phyloP scores from a whole-genome alignment of 2,113 vertebrate genomes.

The Tupaia chinensis region DNA sequence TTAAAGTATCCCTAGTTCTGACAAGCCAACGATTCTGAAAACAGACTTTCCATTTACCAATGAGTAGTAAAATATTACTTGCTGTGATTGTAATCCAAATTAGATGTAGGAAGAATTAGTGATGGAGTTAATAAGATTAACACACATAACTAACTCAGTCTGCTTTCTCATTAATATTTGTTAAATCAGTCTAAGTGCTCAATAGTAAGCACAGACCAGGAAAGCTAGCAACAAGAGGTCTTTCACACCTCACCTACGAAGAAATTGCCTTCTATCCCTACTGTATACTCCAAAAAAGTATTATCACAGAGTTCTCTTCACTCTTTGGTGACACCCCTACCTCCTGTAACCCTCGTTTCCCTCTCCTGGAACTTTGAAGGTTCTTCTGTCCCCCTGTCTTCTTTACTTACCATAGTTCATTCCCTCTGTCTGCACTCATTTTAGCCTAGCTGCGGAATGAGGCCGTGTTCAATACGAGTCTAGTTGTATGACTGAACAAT shows the following conservation, averaged over 20 bases:
- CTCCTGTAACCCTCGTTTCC: neutral
- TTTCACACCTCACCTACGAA: neutral
- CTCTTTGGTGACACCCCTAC: neutral
- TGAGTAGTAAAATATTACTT: conserved; percentile 28
- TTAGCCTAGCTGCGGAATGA: neutral
- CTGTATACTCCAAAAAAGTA: neutral
- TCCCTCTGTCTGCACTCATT: neutral
- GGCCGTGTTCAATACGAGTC: neutral
- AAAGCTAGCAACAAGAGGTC: conserved; percentile 2
- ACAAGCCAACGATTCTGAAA: conserved; percentile 17
- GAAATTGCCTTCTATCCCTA: neutral
- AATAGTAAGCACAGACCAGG: neutral
- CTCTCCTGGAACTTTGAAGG: neutral
- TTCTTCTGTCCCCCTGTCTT: neutral
- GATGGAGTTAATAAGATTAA: conserved; percentile 40
- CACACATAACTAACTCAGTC: neutral
- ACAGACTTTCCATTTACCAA: neutral
- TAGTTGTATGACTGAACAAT: neutral
- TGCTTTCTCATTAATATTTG: neutral
- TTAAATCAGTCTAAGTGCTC: neutral
- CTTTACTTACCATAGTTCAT: neutral
- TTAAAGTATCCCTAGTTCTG: conserved; percentile 45
- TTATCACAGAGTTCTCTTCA: neutral
- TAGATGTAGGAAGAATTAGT: conserved; percentile 1
- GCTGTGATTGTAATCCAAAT: conserved; percentile 14